These are phyloP conservation scores for Thalassaphorura encarpata DNA, from an alignment of 1,140 invertebrate genomes.

Conservation along the genomic window DNA sequence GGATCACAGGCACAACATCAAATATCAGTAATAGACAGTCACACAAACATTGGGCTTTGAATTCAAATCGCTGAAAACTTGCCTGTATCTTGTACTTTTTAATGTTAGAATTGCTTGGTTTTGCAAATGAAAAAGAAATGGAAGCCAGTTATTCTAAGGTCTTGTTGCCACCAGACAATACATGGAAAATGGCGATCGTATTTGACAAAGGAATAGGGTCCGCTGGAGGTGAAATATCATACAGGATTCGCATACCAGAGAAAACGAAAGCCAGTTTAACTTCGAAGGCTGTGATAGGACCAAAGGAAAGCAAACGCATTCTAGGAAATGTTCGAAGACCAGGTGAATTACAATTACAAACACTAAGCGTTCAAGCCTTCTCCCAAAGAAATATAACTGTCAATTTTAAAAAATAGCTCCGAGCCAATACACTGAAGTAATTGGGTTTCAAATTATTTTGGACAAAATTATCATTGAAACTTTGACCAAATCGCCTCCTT, in stretches of 20 bases:
- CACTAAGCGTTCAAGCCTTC: no score
- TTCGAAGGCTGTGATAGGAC: conserved; percentile 5
- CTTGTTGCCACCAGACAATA: no score
- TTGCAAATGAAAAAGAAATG: conserved; percentile 18
- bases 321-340: conserved; percentile 44
- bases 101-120: conserved; percentile 21
- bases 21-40: not conserved
- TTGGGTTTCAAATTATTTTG: conserved; percentile 5
- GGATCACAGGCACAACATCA: no score
- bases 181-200: no score
- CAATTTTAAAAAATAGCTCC: no score
- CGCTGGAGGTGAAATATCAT: no score
- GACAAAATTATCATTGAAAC: conserved; percentile 7
- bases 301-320: conserved; percentile 20
- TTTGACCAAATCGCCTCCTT: not conserved
- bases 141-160: no score
- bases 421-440: conserved; percentile 2
- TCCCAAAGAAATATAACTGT: no score
- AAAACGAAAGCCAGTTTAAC: no score
- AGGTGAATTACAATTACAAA: conserved; percentile 11
- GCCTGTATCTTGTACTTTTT: no score
- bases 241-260: no score
- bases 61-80: not conserved
- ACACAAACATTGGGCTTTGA: not conserved
- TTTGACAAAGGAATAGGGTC: no score